Percentiles rank a stretch among this genome's conserved stretches.
Evolutionary conservation across 2,113 vertebrate species (phyloP).

Genomic region (Aythya baeri): DNA sequence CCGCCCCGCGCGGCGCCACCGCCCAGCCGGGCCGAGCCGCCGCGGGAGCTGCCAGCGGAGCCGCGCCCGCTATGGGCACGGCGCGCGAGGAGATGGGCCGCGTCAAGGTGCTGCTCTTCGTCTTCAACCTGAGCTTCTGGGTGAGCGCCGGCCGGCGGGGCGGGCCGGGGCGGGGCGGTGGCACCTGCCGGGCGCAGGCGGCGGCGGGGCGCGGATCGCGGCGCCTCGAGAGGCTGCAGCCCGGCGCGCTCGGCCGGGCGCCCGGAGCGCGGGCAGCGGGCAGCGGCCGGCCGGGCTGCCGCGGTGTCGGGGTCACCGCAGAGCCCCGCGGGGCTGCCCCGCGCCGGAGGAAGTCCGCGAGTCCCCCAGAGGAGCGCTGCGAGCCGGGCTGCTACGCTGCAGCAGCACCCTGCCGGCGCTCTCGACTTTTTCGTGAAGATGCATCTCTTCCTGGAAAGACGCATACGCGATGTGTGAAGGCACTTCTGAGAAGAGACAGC

Average conservation of each 20-base stretch:
- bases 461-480: accelerated
- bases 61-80: constrained; percentile 80
- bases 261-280: background rate
- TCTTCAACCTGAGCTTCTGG: constrained; percentile 95
- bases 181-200: too few species aligned
- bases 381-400: accelerated
- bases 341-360: background rate
- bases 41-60: background rate
- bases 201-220: too few species aligned
- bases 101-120: constrained; percentile 90
- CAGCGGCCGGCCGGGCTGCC: background rate
- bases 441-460: accelerated
- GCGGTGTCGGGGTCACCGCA: too few species aligned
- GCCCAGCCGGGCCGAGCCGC: background rate
- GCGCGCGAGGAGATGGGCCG: constrained; percentile 89
- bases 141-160: constrained; percentile 77
- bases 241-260: background rate
- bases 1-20: background rate
- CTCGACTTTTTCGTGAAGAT: accelerated
- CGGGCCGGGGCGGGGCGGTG: too few species aligned
- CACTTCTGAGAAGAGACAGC: background rate
- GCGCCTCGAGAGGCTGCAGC: too few species aligned
- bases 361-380: background rate
- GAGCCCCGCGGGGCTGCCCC: background rate
- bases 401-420: accelerated